Conservation (phyloP, 2,888 invertebrate species). For the Ophioninae sp. region DNA sequence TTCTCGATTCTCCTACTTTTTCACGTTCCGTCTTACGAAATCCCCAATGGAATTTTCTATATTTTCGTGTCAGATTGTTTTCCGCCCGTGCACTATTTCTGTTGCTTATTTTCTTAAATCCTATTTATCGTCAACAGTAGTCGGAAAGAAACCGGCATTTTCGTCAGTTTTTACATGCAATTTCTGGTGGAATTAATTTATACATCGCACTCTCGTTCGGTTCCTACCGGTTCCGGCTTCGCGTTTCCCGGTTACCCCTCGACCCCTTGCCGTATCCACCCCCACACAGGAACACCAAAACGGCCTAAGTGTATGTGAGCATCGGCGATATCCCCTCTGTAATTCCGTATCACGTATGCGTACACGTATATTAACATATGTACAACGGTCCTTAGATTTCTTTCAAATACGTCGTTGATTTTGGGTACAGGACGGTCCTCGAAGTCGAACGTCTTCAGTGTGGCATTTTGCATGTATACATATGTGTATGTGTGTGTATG, state of each 20-base stretch:
- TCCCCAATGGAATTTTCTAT: too few relatives aligned
- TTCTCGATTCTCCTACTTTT: background rate
- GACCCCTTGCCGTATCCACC: conserved; percentile 23
- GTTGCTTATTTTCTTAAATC: background rate
- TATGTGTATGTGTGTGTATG: background rate
- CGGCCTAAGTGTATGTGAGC: conserved; percentile 18
- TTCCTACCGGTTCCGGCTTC: background rate
- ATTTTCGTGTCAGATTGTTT: background rate
- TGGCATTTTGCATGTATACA: background rate
- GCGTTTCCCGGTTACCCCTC: background rate
- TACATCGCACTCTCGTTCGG: conserved; percentile 63
- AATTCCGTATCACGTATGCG: background rate
- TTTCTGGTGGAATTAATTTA: conserved; percentile 72
- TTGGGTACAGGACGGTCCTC: too few relatives aligned
- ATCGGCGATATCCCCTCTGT: conserved; percentile 17
- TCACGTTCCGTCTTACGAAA: too few relatives aligned
- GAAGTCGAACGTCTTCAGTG: too few relatives aligned
- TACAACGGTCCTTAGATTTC: too few relatives aligned
- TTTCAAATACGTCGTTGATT: too few relatives aligned
- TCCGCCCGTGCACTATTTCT: background rate
- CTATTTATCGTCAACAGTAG: background rate
- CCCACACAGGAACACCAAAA: conserved; percentile 38
- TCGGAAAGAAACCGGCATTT: background rate
- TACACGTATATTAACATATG: background rate
- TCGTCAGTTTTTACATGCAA: background rate